Evolutionary conservation across 2,797 vertebrate genomes (phyloP).

Genomic region (Sciaenops ocellatus): DNA sequence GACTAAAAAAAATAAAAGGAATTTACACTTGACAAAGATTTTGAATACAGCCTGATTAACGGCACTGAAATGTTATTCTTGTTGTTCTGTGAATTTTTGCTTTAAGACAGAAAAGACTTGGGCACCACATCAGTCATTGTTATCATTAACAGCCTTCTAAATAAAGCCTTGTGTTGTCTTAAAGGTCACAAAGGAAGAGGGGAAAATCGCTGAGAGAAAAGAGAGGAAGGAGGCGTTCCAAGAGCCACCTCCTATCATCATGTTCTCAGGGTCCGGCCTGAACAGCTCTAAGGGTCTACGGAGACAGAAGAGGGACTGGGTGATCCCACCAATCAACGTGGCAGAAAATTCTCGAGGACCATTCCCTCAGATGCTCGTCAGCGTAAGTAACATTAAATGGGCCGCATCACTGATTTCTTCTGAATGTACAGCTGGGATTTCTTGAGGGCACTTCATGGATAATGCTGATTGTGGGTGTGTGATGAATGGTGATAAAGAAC

Average conservation of each 20-base stretch:
- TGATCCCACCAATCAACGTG: conserved; percentile 97
- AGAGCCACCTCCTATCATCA: conserved; percentile 81
- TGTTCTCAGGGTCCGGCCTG: conserved; percentile 84
- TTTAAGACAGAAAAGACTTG: conserved; percentile 1
- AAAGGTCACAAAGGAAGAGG: conserved; percentile 81
- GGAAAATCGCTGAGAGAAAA: conserved; percentile 50
- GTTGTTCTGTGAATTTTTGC: conserved; percentile 15
- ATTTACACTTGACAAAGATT: neutral
- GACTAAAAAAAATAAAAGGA: neutral
- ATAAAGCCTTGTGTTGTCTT: conserved; percentile 57
- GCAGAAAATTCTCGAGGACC: conserved; percentile 96
- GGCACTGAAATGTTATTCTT: neutral
- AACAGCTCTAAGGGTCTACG: conserved; percentile 84
- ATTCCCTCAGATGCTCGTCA: conserved; percentile 96
- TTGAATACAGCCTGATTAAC: conserved; percentile 14
- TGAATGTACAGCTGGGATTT: conserved; percentile 63
- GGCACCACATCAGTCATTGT: conserved; percentile 6
- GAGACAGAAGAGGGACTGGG: conserved; percentile 96
- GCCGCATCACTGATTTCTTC: conserved; percentile 50
- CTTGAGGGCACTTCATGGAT: conserved; percentile 56
- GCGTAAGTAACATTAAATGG: conserved; percentile 88
- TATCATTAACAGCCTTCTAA: conserved; percentile 39
- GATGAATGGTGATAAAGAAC: conserved; percentile 54
- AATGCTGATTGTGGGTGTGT: conserved; percentile 61
- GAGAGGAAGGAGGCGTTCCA: conserved; percentile 56